Evolutionary conservation across 2,888 invertebrate genomes (phyloP), one percentile per base, ranked within the genome.

Genomic region (Trissoscelio sp.): DNA sequence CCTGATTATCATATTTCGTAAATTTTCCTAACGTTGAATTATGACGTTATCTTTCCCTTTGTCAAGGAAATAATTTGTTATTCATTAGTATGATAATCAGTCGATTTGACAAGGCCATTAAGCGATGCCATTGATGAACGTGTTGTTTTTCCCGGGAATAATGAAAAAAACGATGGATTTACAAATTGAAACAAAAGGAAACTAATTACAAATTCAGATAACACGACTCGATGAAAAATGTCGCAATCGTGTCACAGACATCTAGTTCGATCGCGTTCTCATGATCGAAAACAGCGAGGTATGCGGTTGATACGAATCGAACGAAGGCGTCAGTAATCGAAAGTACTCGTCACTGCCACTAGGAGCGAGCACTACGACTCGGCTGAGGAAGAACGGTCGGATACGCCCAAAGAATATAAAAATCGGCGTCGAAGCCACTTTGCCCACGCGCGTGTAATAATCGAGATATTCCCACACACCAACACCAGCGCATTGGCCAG

Each of bases 401-500:
- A 57, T 75, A 84, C 87, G 87, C 83, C 85, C 79, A 83, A 86
- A 83, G 90, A 91, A 91, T 91, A 91, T 87, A 87, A 90, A 90
- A 90, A 89, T 87, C 86, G 86, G 79, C 83, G 83, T 70, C 86
- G 87, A 86, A 87, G 83, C 75, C 80, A 85, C 83, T 83, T 88
- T 88, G 85, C 87, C 89, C 88, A 88, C 87, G 87, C 86, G 84
- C 87, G 86, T 87, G 88, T 90, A 89, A 90, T 91, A 89, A 90
- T 88, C 87, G 85, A 84, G 86, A 88, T 89, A 90, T 91, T 91
- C 90, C 88, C 90, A 89, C 89, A 85, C 83, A 82, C 81, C 75
- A 64, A 55, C 83, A 72, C 70, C 57, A 55, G 51, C 55, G 16
- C 64, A 28, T 46, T 11, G 37, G 44, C 22, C 48, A 42, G 14